These are phyloP conservation scores for Adelges cooleyi DNA, from an alignment of 1,140 invertebrate species.

Conservation along the genomic window DNA sequence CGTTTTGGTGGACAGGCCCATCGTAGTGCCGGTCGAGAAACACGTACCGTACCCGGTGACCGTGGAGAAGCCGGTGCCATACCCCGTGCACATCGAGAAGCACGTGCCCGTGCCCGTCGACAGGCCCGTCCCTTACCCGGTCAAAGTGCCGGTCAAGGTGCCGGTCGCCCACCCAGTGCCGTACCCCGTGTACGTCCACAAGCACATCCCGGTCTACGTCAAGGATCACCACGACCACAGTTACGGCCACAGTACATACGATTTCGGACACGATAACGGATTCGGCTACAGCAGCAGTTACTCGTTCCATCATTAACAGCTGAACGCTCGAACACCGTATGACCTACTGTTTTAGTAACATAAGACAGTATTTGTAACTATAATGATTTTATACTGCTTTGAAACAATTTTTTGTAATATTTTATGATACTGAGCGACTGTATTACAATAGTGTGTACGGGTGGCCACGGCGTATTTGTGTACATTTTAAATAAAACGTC, in stretches of 20 bases:
- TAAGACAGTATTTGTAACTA: too few species aligned
- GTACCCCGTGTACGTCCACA: constrained; percentile 32
- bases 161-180: constrained; percentile 35
- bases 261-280: constrained; percentile 12
- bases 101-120: constrained; percentile 31
- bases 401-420: background rate
- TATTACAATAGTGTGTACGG: too few species aligned
- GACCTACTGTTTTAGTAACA: too few species aligned
- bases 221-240: constrained; percentile 48
- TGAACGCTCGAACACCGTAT: too few species aligned
- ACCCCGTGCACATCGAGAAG: constrained; percentile 32
- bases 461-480: too few species aligned
- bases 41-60: constrained; percentile 26
- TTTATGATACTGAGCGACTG: too few species aligned
- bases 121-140: constrained; percentile 36
- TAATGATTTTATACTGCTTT: too few species aligned
- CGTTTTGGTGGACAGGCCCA: constrained; percentile 18
- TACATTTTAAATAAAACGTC: too few species aligned
- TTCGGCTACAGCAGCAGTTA: constrained; percentile 21
- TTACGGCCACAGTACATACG: constrained; percentile 34
- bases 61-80: constrained; percentile 30
- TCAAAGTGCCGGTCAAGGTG: constrained; percentile 36
- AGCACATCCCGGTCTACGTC: constrained; percentile 39
- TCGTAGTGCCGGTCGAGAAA: constrained; percentile 30
- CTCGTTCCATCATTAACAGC: background rate